A percentile compares a stretch with the other conserved stretches of the same genome.
phyloP scores from a whole-genome alignment of 1,140 invertebrate genomes.

The Drosophila orosa region DNA sequence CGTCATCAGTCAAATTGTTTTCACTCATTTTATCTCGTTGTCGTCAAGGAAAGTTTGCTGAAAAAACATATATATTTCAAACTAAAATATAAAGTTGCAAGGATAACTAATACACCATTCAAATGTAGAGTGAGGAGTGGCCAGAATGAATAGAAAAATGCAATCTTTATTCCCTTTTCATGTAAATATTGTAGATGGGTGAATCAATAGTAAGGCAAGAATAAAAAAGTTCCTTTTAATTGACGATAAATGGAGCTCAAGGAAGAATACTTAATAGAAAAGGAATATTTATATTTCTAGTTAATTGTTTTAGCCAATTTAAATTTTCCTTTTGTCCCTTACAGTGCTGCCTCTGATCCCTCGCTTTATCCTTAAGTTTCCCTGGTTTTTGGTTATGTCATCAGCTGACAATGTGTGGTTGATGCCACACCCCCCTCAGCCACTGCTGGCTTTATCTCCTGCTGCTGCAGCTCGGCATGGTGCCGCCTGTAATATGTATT shows the following conservation, averaged over 20 bases:
- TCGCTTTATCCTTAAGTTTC: neutral
- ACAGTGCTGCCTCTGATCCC: neutral
- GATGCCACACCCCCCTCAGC: conserved; percentile 4
- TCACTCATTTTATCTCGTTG: conserved; percentile 35
- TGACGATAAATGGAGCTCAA: neutral
- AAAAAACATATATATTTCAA: neutral
- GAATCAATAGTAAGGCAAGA: neutral
- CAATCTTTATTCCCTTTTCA: neutral
- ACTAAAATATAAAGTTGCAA: neutral
- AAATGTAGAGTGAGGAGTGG: neutral
- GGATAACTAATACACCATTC: neutral
- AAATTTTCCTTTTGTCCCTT: neutral
- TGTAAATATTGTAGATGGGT: neutral
- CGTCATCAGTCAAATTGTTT: conserved; percentile 41
- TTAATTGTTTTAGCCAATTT: neutral
- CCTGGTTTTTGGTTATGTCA: conserved; percentile 37
- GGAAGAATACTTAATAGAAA: neutral
- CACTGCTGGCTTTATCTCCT: conserved; percentile 8
- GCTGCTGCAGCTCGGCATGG: conserved; percentile 39
- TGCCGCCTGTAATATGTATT: conserved; percentile 28
- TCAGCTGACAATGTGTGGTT: conserved; percentile 44
- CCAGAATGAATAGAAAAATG: neutral
- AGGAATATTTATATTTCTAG: neutral
- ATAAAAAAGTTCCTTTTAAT: neutral
- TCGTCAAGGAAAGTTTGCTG: conserved; percentile 2